Conservation (phyloP, 1,140 invertebrate genomes). For the Ceratina australensis region DNA sequence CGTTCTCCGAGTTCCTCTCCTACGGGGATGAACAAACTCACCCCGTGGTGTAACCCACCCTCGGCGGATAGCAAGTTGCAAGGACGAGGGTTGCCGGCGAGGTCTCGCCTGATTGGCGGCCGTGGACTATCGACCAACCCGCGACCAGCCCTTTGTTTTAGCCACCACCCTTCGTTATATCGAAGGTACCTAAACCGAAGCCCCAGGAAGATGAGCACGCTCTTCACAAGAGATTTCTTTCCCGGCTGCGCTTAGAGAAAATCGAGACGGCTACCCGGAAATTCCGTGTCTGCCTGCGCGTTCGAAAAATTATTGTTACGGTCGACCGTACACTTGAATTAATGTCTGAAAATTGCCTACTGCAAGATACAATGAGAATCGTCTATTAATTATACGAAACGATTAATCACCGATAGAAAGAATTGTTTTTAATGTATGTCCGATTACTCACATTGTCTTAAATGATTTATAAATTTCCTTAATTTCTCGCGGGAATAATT, state of each 20-base stretch:
- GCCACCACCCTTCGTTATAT: slow-evolving; percentile 72
- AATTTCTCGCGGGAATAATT: too few species aligned
- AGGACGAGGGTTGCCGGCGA: slow-evolving; percentile 70
- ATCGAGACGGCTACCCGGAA: slow-evolving; percentile 11
- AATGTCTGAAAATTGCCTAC: too few species aligned
- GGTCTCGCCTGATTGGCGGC: slow-evolving; percentile 77
- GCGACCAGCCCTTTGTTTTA: slow-evolving; percentile 77
- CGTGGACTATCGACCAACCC: slow-evolving; percentile 78
- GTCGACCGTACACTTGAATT: neutral
- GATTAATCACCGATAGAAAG: too few species aligned
- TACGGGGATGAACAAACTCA: slow-evolving; percentile 68
- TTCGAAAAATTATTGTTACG: neutral
- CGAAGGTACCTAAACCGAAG: slow-evolving; percentile 58
- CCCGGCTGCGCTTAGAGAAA: slow-evolving; percentile 38
- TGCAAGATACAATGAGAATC: too few species aligned
- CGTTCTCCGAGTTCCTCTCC: slow-evolving; percentile 55
- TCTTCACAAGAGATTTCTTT: slow-evolving; percentile 50
- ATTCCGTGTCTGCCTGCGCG: too few species aligned
- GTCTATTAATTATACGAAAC: too few species aligned
- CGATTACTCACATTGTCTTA: too few species aligned
- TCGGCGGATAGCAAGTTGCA: slow-evolving; percentile 67
- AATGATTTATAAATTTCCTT: too few species aligned
- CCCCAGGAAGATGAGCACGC: slow-evolving; percentile 54
- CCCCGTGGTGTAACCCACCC: slow-evolving; percentile 58
- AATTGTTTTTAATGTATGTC: too few species aligned